Conservation (phyloP, 2,113 vertebrate genomes). For the Ammodytes dubius region DNA sequence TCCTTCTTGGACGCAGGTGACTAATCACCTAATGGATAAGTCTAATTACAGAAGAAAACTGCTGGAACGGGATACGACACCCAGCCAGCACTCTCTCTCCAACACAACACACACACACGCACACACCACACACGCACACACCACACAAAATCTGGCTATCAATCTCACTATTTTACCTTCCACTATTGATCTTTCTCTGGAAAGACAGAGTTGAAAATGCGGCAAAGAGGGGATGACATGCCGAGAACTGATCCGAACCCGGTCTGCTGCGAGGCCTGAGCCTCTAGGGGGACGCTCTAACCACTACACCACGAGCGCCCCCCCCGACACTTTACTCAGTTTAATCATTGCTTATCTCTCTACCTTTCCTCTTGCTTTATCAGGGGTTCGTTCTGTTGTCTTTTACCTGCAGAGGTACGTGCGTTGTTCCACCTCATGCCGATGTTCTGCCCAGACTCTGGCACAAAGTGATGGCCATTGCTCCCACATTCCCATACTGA, state of each 20-base stretch:
- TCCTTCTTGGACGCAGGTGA: slow-evolving; percentile 53
- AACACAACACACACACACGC: not conserved
- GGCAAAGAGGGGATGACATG: too few relatives aligned
- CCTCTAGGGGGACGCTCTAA: too few relatives aligned
- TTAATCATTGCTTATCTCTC: not conserved
- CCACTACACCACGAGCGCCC: too few relatives aligned
- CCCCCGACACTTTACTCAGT: slow-evolving; percentile 22
- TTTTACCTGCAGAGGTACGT: slow-evolving; percentile 88
- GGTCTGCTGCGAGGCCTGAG: too few relatives aligned
- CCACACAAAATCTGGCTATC: not conserved
- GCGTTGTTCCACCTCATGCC: slow-evolving; percentile 98
- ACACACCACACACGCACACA: not conserved
- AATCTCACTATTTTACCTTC: not conserved
- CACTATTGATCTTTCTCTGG: not conserved
- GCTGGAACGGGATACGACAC: slow-evolving; percentile 34
- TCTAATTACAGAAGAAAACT: slow-evolving; percentile 60
- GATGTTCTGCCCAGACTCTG: slow-evolving; percentile 96
- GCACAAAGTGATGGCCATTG: slow-evolving; percentile 92
- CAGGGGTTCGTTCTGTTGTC: not conserved
- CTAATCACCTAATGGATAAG: slow-evolving; percentile 61
- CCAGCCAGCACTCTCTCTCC: not conserved
- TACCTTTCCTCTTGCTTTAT: not conserved
- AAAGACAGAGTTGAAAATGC: too few relatives aligned
- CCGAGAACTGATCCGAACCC: too few relatives aligned
- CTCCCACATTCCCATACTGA: slow-evolving; percentile 91